Conservation (phyloP, 2,113 vertebrate species). For the Grammomys dolichurus region DNA sequence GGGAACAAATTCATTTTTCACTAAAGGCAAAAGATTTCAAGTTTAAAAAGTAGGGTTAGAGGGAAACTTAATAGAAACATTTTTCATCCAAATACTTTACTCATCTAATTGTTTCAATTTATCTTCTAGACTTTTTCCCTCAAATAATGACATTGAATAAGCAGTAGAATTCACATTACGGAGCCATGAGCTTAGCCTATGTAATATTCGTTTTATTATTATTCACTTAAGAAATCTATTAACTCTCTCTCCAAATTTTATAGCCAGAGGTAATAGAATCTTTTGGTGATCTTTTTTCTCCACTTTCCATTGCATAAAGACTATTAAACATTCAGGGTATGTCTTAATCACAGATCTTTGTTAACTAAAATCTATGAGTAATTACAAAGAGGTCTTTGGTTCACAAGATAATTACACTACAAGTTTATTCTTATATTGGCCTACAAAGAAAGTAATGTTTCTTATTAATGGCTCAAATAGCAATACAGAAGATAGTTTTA, state of each 20-base stretch:
- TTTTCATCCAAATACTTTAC: conserved; percentile 77
- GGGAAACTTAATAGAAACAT: conserved; percentile 59
- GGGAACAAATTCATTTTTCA: not conserved
- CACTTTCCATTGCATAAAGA: conserved; percentile 14
- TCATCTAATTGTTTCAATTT: conserved; percentile 78
- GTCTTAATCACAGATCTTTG: conserved; percentile 78
- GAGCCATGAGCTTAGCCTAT: not conserved
- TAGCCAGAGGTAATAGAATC: conserved; percentile 51
- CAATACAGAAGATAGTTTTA: conserved; percentile 76
- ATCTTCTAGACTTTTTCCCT: conserved; percentile 76
- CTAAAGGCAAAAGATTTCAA: conserved; percentile 46
- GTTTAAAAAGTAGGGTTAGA: conserved; percentile 43
- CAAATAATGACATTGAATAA: conserved; percentile 75
- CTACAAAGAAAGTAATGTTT: conserved; percentile 78
- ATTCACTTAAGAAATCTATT: conserved; percentile 59
- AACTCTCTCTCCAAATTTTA: conserved; percentile 63
- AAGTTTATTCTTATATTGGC: conserved; percentile 64
- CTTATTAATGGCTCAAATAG: conserved; percentile 77
- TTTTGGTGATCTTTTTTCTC: conserved; percentile 2
- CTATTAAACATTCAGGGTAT: conserved; percentile 1
- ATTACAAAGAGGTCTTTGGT: conserved; percentile 71
- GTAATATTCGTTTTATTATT: conserved; percentile 62
- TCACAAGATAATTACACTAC: conserved; percentile 73
- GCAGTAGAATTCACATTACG: conserved; percentile 59
- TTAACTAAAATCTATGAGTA: conserved; percentile 69